Conservation (phyloP, 2,113 vertebrate genomes). For the Scortum barcoo region DNA sequence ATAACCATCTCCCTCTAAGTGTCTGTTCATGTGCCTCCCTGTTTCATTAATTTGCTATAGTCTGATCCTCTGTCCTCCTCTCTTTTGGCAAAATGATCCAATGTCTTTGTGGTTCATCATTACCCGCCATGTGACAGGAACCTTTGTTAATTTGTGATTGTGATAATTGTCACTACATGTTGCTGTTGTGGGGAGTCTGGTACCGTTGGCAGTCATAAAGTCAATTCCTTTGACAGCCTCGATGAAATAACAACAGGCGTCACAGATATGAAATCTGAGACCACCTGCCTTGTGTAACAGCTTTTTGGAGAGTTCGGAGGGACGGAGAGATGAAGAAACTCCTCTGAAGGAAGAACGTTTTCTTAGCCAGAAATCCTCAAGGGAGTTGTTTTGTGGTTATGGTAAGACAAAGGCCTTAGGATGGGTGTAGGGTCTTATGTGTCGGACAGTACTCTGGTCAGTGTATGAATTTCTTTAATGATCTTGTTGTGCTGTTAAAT, state of each 20-base stretch:
- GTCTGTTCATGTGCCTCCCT: not conserved
- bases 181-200: conserved; percentile 20
- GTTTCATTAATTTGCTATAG: not conserved
- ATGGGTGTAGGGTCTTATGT: not conserved
- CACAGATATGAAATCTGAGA: conserved; percentile 53
- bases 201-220: conserved; percentile 43
- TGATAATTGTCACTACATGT: conserved; percentile 43
- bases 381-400: conserved; percentile 2
- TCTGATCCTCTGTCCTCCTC: not conserved
- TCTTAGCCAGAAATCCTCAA: not conserved
- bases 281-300: conserved; percentile 42
- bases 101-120: conserved; percentile 24
- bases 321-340: conserved; percentile 23
- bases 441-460: not conserved
- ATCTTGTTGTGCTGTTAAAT: not conserved
- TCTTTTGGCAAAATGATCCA: conserved; percentile 14
- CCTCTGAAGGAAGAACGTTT: not conserved
- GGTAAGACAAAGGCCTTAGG: not conserved
- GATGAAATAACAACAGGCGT: conserved; percentile 45
- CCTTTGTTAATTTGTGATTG: conserved; percentile 49
- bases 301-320: conserved; percentile 40
- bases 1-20: conserved; percentile 8
- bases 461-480: not conserved
- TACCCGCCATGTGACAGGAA: conserved; percentile 22
- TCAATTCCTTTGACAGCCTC: conserved; percentile 34